Conservation (phyloP, 2,113 vertebrate genomes). For the Dicrurus megarhynchus region DNA sequence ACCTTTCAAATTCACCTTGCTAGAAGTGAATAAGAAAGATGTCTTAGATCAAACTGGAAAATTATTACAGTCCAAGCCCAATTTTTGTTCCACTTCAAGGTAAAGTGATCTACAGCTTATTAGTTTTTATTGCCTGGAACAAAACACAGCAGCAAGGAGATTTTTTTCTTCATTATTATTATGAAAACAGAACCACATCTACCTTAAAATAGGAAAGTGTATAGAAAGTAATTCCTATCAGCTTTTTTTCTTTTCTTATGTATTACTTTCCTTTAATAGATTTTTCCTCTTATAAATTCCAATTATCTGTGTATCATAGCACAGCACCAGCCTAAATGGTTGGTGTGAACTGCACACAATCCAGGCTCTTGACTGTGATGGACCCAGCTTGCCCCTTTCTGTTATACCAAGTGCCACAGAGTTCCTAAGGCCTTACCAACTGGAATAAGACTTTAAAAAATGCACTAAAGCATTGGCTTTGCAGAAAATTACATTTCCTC, state of each 20-base stretch:
- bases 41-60: background rate
- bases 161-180: background rate
- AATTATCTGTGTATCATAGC: background rate
- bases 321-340: background rate
- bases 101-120: background rate
- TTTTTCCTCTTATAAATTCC: background rate
- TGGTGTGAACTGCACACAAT: background rate
- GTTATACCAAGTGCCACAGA: background rate
- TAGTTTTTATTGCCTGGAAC: background rate
- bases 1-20: background rate
- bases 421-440: background rate
- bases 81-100: background rate
- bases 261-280: background rate
- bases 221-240: background rate
- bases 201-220: background rate
- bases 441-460: background rate
- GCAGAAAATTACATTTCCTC: background rate
- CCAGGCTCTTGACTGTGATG: background rate
- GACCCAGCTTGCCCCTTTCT: background rate
- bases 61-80: background rate
- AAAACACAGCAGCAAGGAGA: background rate
- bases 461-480: background rate
- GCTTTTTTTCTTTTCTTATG: background rate
- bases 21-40: background rate
- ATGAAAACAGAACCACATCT: background rate